phyloP scores from a whole-genome alignment of 35 echinoderm and acorn worm species.

The Apostichopus californicus region DNA sequence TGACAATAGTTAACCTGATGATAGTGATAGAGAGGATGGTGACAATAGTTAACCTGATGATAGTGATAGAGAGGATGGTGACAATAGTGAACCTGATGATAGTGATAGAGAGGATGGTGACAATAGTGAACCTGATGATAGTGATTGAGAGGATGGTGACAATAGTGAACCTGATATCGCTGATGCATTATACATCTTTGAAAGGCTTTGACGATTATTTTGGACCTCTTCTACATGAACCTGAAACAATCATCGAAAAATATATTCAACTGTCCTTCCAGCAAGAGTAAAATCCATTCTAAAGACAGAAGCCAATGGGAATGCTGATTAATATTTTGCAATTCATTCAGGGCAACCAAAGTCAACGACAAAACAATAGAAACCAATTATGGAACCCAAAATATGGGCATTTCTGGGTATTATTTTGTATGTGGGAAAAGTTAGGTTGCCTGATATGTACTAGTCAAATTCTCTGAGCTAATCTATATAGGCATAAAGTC shows the following conservation, averaged over 20 bases:
- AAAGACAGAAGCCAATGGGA: not conserved
- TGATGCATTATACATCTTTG: not conserved
- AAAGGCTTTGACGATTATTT: conserved; percentile 19
- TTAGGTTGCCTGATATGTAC: not conserved
- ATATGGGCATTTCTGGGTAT: not conserved
- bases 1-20: no score
- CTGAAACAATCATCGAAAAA: not conserved
- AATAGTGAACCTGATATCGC: not conserved
- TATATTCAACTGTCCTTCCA: not conserved
- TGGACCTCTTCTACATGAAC: conserved; percentile 14
- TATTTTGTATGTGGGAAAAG: not conserved
- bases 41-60: no score
- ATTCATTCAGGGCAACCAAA: not conserved
- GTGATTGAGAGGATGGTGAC: not conserved
- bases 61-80: not conserved
- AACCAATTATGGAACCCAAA: not conserved
- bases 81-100: no score
- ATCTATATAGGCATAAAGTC: conserved; percentile 15
- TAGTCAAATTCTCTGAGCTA: not conserved
- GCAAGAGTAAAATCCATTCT: not conserved
- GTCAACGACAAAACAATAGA: not conserved
- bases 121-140: no score
- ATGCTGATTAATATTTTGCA: not conserved
- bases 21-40: not conserved
- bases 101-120: not conserved